Conservation (phyloP, 2,888 invertebrate genomes). For the Nephrotoma appendiculata region DNA sequence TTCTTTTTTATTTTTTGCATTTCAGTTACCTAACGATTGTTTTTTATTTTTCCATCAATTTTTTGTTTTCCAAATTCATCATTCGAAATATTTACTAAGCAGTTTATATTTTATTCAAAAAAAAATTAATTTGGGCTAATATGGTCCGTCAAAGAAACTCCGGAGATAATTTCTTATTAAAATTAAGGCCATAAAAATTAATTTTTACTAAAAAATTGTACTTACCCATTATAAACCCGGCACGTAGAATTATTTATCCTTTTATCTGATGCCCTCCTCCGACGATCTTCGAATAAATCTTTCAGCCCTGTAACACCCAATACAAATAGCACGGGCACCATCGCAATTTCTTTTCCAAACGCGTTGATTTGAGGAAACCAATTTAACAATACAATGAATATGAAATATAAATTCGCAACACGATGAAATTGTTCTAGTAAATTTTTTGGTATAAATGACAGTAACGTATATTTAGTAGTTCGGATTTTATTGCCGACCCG, state of each 20-base stretch:
- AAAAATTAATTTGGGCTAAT: no score
- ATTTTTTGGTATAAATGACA: conserved; percentile 92
- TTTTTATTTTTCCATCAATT: no score
- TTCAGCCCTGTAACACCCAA: conserved; percentile 87
- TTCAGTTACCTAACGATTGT: no score
- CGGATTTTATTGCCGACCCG: conserved; percentile 74
- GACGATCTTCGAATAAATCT: conserved; percentile 86
- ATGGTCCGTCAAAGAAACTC: no score
- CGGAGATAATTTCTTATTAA: no score
- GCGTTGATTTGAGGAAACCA: conserved; percentile 92
- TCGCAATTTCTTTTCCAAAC: conserved; percentile 89
- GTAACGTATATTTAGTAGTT: conserved; percentile 87
- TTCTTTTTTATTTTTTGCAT: no score
- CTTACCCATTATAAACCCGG: conserved; percentile 81
- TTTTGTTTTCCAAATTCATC: no score
- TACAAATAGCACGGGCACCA: conserved; percentile 90
- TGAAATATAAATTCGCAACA: conserved; percentile 94
- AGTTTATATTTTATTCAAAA: no score
- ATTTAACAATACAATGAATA: conserved; percentile 89
- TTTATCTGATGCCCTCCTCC: conserved; percentile 79
- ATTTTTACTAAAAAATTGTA: conserved; percentile 12
- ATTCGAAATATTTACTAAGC: no score
- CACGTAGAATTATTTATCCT: conserved; percentile 88
- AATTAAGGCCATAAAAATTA: no score
- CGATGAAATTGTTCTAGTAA: conserved; percentile 95